These are phyloP conservation scores for Leucozona laternaria DNA, from an alignment of 2,888 invertebrate species.

Conservation along the genomic window DNA sequence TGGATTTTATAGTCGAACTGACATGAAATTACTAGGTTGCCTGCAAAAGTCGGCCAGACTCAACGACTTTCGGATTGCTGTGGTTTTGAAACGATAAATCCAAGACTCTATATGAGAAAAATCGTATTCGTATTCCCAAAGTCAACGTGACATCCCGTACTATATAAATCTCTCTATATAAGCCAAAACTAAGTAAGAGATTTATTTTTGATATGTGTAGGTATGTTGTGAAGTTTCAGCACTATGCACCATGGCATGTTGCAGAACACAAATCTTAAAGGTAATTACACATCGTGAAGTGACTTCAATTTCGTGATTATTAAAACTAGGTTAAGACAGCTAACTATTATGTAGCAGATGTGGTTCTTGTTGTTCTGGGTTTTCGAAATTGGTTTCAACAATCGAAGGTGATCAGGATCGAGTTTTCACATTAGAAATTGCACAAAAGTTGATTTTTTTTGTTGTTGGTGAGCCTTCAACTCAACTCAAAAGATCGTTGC, in stretches of 20 bases:
- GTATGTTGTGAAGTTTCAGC: slow-evolving; percentile 64
- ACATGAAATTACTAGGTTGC: no score
- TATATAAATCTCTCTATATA: background rate
- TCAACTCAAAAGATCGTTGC: background rate
- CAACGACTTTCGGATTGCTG: no score
- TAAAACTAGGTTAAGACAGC: slow-evolving; percentile 79
- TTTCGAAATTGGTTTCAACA: background rate
- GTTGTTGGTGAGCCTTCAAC: background rate
- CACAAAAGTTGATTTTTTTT: slow-evolving; percentile 13
- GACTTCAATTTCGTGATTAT: slow-evolving; percentile 80
- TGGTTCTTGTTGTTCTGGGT: slow-evolving; percentile 16
- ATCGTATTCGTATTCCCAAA: no score
- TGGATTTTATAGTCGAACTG: no score
- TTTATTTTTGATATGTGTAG: slow-evolving; percentile 61
- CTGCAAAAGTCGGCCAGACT: no score
- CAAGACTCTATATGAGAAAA: no score
- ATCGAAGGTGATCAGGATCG: slow-evolving; percentile 34
- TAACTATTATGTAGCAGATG: slow-evolving; percentile 39
- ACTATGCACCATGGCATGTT: background rate
- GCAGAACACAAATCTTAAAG: slow-evolving; percentile 76
- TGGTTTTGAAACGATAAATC: no score
- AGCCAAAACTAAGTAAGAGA: slow-evolving; percentile 47
- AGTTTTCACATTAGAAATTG: slow-evolving; percentile 56
- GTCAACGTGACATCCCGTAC: background rate
- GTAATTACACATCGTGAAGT: slow-evolving; percentile 78